Base-by-base conservation (phyloP, 2,113 vertebrate species). In the Ammospiza caudacuta region DNA sequence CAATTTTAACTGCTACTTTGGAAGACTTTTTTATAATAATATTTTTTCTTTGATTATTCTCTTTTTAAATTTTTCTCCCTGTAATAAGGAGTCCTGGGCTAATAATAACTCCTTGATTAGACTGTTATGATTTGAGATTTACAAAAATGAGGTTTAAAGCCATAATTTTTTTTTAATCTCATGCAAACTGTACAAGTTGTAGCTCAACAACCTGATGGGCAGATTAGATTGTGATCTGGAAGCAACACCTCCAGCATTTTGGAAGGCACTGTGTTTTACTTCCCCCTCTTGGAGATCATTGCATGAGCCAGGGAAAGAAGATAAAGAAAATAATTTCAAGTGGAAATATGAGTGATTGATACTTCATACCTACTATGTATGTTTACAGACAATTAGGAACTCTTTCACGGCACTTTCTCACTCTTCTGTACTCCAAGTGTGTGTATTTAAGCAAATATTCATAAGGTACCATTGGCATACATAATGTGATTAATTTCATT, bases 41-140 rank as follows among this genome's bases (percentile, higher is more conserved):
- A 57, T 24, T 35, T 33, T 76, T 80, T 51, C 9, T 78, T 76
- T 66, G 4, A 31, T 66, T 43, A 62, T 25, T 70, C 2, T 47
- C 6, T n/a, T 2, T 29, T 31, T 37, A 24, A 33, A 12, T 4
- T 17, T 27, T 11, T 6, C 9, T 18, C 4, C 7, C 7, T 10
- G 2, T 39, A 64, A 66, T 58, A 67, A 75, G 4, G 15, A 59
- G 29, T 20, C 31, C 14, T 64, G 23, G 12, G 22, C 21, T 73
- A 57, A 52, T 55, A 63, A 35, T 51, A 59, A 41, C 54, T 78
- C 35, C 5, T 44, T 37, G 15, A 33, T 69, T 68, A 55, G 31
- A 31, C 6, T 58, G 22, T 46, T 81, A 58, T 5, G 7, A 70
- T 68, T 51, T 63, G 22, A 59, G 43, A 39, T 63, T 44, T 39